Base-by-base conservation (phyloP, 2,113 vertebrate genomes). In the Microcebus lehilahytsara region DNA sequence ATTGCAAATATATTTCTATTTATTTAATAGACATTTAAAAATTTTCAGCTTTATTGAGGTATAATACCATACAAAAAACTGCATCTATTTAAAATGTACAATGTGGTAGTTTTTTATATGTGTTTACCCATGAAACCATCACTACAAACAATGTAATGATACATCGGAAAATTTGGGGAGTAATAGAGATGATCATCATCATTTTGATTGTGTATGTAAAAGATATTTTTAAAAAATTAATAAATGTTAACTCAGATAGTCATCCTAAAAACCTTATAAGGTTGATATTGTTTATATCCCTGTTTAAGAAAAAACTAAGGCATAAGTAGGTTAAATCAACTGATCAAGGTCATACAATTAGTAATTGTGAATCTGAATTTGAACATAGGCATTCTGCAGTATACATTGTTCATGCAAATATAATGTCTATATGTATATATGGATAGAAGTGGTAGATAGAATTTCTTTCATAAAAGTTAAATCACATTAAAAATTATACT, bases 401-500 rank as follows among this genome's bases (percentile, higher is more conserved):
- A 93, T 90, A 87, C 92, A 92, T 40, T 92, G 51, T 23, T 46
- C 22, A 46, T 49, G 30, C 34, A 91, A 93, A 88, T 56, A 83
- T 56, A 83, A 56, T 78, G 4, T 93, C 9, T 78, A 7, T 64
- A 25, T 67, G 51, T 40, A 46, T 66, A 64, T 84, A 72, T 46
- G 69, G 9, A 92, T 56, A 78, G 46, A 78, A 89, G 4, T 40
- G 51, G 9, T 42, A 89, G 37, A 91, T 51, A 96, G 22, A 92
- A 79, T 93, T 93, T 91, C 67, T 91, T 90, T 89, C 75, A 34
- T 32, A 71, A 84, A 96, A 89, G 74, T 49, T 92, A 67, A 93
- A 83, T 60, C 32, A 89, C 17, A 75, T 87, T 64, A 69, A 67
- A 60, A 60, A 74, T 49, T 78, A 60, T n/a, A 86, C 91, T 88